A percentile compares a stretch with the other conserved stretches of the same genome.
Conservation (phyloP, 2,888 invertebrate species). For the Parasteatoda lunata region DNA sequence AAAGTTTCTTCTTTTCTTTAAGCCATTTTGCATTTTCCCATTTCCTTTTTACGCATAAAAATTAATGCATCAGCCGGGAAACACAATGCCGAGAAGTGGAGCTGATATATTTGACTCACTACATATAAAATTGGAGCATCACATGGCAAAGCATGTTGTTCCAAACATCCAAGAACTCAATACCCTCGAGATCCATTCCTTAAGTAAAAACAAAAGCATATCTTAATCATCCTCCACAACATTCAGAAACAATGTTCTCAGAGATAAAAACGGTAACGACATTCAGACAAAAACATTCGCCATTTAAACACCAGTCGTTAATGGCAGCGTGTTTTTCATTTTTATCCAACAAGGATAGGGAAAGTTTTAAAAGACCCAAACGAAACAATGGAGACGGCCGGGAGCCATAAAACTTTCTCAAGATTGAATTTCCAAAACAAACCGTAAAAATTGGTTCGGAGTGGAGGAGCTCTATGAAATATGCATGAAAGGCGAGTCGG, state of each 20-base stretch:
- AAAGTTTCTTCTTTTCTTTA: too few species aligned
- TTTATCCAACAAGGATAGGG: background rate
- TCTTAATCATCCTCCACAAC: background rate
- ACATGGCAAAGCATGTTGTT: too few species aligned
- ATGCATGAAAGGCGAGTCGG: constrained; percentile 36
- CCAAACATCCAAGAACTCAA: too few species aligned
- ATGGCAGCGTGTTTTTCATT: background rate
- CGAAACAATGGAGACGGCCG: constrained; percentile 37
- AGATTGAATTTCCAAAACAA: constrained; percentile 62
- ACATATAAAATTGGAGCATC: too few species aligned
- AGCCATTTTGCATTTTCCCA: too few species aligned
- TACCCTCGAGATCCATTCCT: too few species aligned
- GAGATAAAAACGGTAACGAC: background rate
- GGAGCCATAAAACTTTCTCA: constrained; percentile 58
- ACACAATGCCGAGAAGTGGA: too few species aligned
- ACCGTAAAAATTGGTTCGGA: constrained; percentile 45
- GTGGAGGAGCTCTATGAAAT: constrained; percentile 40
- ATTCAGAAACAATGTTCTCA: background rate
- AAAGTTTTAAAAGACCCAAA: background rate
- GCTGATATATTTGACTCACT: too few species aligned
- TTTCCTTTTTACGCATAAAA: too few species aligned
- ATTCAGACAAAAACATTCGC: background rate
- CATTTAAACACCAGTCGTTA: background rate
- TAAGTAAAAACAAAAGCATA: background rate
- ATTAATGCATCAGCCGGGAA: too few species aligned